A percentile compares a stretch with the other conserved stretches of the same genome.
These are phyloP conservation scores for Silurus meridionalis DNA, from an alignment of 2,113 vertebrate species.

Conservation along the genomic window DNA sequence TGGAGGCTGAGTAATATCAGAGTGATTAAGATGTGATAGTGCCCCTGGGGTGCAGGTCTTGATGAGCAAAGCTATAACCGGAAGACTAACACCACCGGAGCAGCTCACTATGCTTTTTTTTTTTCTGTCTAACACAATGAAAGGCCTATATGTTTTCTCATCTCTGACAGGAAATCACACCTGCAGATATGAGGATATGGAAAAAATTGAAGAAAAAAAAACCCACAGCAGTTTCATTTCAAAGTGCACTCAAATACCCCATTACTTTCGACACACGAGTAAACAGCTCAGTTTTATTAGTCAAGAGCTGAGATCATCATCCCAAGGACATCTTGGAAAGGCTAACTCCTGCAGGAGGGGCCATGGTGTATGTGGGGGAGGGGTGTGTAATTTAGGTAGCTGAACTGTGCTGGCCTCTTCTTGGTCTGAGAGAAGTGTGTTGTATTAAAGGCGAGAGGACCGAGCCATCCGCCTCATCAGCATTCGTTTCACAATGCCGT, in stretches of 20 bases:
- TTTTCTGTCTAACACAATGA: not conserved
- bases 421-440: conserved; percentile 34
- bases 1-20: conserved; percentile 35
- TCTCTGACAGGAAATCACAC: conserved; percentile 17
- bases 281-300: conserved; percentile 47
- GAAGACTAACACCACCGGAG: not conserved
- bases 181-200: conserved; percentile 12
- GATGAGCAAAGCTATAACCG: conserved; percentile 34
- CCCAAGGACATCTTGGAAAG: conserved; percentile 51
- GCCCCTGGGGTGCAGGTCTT: conserved; percentile 25
- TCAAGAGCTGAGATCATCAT: not conserved
- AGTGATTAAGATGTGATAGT: conserved; percentile 39
- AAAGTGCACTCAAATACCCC: conserved; percentile 6
- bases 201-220: not conserved
- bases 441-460: conserved; percentile 36
- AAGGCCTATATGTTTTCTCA: conserved; percentile 3
- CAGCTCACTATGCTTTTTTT: not conserved
- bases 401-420: conserved; percentile 43
- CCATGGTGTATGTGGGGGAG: not conserved
- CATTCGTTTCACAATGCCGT: conserved; percentile 29
- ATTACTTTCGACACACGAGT: conserved; percentile 35
- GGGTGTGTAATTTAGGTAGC: conserved; percentile 47
- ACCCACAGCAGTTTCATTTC: conserved; percentile 18
- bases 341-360: conserved; percentile 20
- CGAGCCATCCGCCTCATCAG: conserved; percentile 22